These are phyloP conservation scores for Ochlodes sylvanus DNA, from an alignment of 2,888 invertebrate genomes.

Conservation along the genomic window DNA sequence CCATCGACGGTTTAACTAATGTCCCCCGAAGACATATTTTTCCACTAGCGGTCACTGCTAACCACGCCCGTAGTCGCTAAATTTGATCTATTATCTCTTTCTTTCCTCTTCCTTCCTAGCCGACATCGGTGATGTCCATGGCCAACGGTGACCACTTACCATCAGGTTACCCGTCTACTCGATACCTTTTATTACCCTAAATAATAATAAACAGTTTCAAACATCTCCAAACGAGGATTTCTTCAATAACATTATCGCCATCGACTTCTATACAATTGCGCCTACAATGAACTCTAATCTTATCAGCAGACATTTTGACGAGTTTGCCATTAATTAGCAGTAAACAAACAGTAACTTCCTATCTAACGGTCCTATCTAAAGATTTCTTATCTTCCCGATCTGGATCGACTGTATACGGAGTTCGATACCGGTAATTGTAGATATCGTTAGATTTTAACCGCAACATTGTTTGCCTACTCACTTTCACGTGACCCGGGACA, in stretches of 20 bases:
- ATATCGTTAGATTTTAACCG: slow-evolving; percentile 35
- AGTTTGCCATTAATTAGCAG: slow-evolving; percentile 19
- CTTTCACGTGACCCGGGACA: slow-evolving; percentile 51
- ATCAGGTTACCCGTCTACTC: no score
- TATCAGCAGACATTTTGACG: slow-evolving; percentile 16
- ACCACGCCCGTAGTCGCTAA: no score
- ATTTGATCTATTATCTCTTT: no score
- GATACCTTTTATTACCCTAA: no score
- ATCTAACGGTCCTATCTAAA: slow-evolving; percentile 14
- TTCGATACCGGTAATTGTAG: slow-evolving; percentile 32
- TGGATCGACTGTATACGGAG: slow-evolving; percentile 26
- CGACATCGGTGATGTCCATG: no score
- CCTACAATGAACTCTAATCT: background rate
- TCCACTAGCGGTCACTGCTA: no score
- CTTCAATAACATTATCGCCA: slow-evolving; percentile 5
- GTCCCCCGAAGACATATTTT: no score
- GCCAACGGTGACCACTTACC: no score
- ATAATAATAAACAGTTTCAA: background rate
- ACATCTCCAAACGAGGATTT: background rate
- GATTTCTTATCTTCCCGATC: slow-evolving; percentile 8
- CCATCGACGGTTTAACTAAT: no score
- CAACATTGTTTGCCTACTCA: slow-evolving; percentile 35
- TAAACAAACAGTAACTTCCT: slow-evolving; percentile 13
- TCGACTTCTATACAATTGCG: slow-evolving; percentile 2
- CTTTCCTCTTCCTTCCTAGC: no score